A percentile compares a stretch with the other conserved stretches of the same genome.
These are phyloP conservation scores for roundworm (Caenorhabditis elegans) DNA, from an alignment of 1,140 invertebrate species.

Conservation along the genomic window DNA sequence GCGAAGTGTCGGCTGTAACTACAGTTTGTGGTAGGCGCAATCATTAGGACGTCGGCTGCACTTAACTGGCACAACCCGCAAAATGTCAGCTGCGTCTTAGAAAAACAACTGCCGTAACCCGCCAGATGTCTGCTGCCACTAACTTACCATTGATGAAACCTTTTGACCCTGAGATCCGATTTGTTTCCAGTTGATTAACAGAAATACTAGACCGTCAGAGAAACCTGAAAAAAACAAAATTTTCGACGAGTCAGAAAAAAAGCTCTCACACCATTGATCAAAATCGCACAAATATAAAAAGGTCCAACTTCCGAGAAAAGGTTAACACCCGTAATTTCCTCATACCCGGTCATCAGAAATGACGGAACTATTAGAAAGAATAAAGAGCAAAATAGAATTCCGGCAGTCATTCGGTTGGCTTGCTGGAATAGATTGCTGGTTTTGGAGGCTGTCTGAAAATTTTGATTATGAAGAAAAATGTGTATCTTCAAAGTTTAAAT, in stretches of 20 bases:
- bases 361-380: neutral
- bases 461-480: too few species aligned
- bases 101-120: too few species aligned
- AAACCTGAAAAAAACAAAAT: too few species aligned
- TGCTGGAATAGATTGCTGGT: neutral
- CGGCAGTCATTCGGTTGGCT: neutral
- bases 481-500: too few species aligned
- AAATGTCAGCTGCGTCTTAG: too few species aligned
- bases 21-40: too few species aligned
- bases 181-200: neutral
- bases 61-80: too few species aligned
- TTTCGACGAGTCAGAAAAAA: too few species aligned
- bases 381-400: neutral
- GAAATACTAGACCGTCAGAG: neutral
- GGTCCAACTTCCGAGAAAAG: neutral
- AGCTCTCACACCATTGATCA: neutral
- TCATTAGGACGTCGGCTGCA: too few species aligned
- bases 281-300: conserved; percentile 12
- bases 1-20: too few species aligned
- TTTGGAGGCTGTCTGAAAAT: neutral
- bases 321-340: neutral
- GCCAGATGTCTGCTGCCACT: too few species aligned
- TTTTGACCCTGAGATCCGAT: neutral
- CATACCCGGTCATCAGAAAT: neutral
- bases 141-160: conserved; percentile 15